Conservation (phyloP, 2,888 invertebrate species). For the Cancer borealis region DNA sequence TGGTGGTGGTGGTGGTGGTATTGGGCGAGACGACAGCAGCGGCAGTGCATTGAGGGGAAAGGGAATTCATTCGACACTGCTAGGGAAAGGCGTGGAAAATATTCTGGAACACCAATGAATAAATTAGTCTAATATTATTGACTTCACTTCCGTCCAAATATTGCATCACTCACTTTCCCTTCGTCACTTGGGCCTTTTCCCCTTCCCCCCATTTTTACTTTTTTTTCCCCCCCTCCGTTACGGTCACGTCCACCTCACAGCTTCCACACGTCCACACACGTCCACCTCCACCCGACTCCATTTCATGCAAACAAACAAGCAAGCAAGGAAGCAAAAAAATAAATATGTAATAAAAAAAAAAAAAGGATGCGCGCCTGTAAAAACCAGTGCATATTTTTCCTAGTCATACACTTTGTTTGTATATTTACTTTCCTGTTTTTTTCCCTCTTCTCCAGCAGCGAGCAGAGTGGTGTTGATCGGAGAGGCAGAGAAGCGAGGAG, state of each 20-base stretch:
- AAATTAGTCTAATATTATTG: slow-evolving; percentile 32
- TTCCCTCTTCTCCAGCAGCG: background rate
- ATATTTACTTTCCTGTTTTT: background rate
- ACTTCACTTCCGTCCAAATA: slow-evolving; percentile 32
- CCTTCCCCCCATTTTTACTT: background rate
- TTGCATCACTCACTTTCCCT: slow-evolving; percentile 16
- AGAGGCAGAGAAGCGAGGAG: background rate
- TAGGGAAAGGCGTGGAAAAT: background rate
- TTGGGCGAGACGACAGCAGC: background rate
- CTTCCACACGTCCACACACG: background rate
- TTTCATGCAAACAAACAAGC: background rate
- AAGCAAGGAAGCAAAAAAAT: background rate
- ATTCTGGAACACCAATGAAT: slow-evolving; percentile 26
- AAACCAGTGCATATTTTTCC: background rate
- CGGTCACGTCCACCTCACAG: background rate
- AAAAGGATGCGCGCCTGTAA: background rate
- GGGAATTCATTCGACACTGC: background rate
- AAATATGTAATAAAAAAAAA: too few species aligned
- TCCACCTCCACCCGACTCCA: background rate
- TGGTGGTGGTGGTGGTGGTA: too few species aligned
- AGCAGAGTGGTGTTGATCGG: background rate
- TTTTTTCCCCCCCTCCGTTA: background rate
- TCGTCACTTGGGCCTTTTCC: background rate
- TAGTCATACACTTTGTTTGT: background rate
- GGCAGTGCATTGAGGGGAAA: slow-evolving; percentile 18